Conservation (phyloP, 2,797 vertebrate species). For the Clamator glandarius region DNA sequence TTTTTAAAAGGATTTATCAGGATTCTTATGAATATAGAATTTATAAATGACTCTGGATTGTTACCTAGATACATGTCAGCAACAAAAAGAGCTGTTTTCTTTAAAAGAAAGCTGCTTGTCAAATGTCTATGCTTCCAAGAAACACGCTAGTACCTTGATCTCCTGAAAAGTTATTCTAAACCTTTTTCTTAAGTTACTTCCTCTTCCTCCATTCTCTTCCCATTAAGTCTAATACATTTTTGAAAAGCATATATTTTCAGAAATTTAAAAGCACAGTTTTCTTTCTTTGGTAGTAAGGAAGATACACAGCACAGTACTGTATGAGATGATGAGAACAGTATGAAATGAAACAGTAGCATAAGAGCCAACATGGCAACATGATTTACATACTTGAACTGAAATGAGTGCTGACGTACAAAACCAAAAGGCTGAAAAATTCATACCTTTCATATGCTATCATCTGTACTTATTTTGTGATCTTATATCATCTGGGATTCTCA, state of each 20-base stretch:
- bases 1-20: neutral
- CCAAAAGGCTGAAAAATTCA: neutral
- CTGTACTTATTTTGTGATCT: neutral
- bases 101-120: neutral
- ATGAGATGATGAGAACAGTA: neutral
- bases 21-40: neutral
- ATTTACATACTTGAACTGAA: neutral
- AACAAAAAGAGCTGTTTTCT: neutral
- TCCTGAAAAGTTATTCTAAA: neutral
- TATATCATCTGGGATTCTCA: neutral
- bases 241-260: neutral
- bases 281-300: neutral
- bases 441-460: neutral
- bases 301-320: neutral
- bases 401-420: neutral
- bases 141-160: neutral
- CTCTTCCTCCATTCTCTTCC: neutral
- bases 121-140: neutral
- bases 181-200: neutral
- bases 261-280: neutral
- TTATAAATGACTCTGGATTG: neutral
- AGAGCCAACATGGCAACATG: neutral
- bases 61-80: neutral
- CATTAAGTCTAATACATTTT: neutral
- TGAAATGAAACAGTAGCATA: neutral